A percentile compares a stretch with the other conserved stretches of the same genome.
These are phyloP conservation scores for Cyanocitta stelleri DNA, from an alignment of 2,113 vertebrate species.

Conservation along the genomic window DNA sequence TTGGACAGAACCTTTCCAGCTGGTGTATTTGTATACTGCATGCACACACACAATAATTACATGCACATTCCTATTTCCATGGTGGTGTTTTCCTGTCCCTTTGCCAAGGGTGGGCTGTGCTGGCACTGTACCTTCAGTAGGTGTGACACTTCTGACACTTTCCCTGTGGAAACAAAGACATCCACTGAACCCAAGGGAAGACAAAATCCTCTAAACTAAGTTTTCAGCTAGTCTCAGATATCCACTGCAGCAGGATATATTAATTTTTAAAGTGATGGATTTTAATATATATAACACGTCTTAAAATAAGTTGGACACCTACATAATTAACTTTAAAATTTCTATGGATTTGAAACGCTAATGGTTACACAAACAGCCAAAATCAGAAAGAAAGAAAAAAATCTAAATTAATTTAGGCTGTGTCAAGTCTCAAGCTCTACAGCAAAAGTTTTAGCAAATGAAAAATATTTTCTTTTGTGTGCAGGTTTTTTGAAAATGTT, in stretches of 20 bases:
- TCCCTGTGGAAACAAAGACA: neutral
- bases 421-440: neutral
- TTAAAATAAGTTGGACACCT: neutral
- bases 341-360: neutral
- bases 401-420: neutral
- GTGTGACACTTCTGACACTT: neutral
- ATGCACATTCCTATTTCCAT: rapidly evolving
- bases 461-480: neutral
- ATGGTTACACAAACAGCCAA: neutral
- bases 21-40: neutral
- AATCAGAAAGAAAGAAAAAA: neutral
- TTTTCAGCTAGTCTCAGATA: neutral
- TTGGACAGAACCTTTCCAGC: neutral
- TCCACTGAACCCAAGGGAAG: neutral
- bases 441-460: neutral
- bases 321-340: neutral
- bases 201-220: neutral
- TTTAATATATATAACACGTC: neutral
- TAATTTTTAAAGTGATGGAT: neutral
- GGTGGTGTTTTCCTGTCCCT: neutral
- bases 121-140: neutral
- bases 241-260: neutral
- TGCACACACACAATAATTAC: neutral
- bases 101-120: neutral
- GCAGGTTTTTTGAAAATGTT: neutral